Evolutionary conservation across 37 sponge, comb jelly and placozoan genomes (phyloP).

Genomic region (Cladorhizidae sp.): DNA sequence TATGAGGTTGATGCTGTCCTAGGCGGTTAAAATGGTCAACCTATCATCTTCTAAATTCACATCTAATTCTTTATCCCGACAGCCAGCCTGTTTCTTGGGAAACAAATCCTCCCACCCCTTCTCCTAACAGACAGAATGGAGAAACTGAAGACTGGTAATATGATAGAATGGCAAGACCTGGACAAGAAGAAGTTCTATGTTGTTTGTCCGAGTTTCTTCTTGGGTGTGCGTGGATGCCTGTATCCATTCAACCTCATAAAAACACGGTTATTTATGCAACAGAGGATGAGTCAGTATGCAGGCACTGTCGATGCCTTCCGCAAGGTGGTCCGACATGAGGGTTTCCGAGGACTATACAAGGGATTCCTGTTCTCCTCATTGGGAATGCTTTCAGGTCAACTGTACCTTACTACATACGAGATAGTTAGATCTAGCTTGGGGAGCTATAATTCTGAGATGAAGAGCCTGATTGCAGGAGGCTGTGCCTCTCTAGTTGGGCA

Average conservation of each 20-base stretch:
- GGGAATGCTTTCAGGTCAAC: slow-evolving; percentile 81
- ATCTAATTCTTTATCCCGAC: too few species aligned
- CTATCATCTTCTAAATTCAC: too few species aligned
- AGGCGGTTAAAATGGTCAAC: too few species aligned
- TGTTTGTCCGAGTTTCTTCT: slow-evolving; percentile 80
- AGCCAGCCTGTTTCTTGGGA: too few species aligned
- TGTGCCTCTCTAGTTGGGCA: slow-evolving; percentile 86
- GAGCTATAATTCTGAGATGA: slow-evolving; percentile 65
- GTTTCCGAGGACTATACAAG: slow-evolving; percentile 88
- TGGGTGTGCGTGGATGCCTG: slow-evolving; percentile 74
- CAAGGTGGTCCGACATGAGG: slow-evolving; percentile 76
- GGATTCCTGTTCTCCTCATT: slow-evolving; percentile 82
- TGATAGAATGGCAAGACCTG: slow-evolving; percentile 92
- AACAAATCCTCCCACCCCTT: too few species aligned
- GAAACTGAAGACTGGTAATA: slow-evolving; percentile 31
- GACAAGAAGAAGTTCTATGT: slow-evolving; percentile 84
- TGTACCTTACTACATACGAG: slow-evolving; percentile 95
- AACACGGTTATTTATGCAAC: slow-evolving; percentile 93
- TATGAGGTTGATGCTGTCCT: too few species aligned
- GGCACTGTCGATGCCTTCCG: slow-evolving; percentile 92
- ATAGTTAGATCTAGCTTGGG: slow-evolving; percentile 51
- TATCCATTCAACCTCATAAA: slow-evolving; percentile 93
- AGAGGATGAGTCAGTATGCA: slow-evolving; percentile 65
- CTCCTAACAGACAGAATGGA: slow-evolving; percentile 2
- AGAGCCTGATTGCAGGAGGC: slow-evolving; percentile 82